Percentiles rank a stretch among this genome's conserved stretches.
Conservation (phyloP, 2,797 vertebrate species). For the Psittacula echo region DNA sequence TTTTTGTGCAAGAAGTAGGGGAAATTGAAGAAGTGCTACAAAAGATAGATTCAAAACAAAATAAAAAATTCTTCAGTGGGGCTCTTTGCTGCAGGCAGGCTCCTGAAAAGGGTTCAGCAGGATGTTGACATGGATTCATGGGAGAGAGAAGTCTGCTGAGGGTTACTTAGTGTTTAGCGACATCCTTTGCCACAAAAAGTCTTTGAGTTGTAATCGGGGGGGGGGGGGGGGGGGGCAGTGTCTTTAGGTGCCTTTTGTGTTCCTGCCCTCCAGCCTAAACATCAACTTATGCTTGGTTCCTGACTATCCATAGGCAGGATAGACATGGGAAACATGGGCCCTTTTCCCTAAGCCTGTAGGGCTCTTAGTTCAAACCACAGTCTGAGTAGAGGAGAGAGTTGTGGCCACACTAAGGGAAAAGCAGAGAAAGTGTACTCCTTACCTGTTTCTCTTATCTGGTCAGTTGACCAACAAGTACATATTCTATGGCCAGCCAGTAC, state of each 20-base stretch:
- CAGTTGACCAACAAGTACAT: fast-evolving
- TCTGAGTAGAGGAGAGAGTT: background rate
- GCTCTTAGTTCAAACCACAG: background rate
- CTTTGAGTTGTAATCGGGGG: background rate
- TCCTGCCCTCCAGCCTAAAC: background rate
- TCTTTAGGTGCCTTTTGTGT: background rate
- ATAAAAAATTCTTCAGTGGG: background rate
- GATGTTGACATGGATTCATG: background rate
- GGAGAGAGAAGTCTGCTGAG: background rate
- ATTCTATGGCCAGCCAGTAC: background rate
- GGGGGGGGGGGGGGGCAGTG: fast-evolving
- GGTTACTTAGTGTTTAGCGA: background rate
- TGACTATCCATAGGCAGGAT: fast-evolving
- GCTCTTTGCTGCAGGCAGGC: background rate
- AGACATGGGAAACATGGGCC: background rate
- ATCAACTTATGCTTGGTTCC: background rate
- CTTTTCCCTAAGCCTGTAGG: background rate
- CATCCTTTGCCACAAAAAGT: background rate
- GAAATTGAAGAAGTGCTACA: background rate
- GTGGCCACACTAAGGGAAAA: background rate
- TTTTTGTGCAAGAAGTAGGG: background rate
- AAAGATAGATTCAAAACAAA: background rate
- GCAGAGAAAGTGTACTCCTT: background rate
- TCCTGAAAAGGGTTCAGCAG: background rate
- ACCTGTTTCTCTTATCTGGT: background rate